Conservation (phyloP, 2,113 vertebrate genomes). For the Laterallus jamaicensis region DNA sequence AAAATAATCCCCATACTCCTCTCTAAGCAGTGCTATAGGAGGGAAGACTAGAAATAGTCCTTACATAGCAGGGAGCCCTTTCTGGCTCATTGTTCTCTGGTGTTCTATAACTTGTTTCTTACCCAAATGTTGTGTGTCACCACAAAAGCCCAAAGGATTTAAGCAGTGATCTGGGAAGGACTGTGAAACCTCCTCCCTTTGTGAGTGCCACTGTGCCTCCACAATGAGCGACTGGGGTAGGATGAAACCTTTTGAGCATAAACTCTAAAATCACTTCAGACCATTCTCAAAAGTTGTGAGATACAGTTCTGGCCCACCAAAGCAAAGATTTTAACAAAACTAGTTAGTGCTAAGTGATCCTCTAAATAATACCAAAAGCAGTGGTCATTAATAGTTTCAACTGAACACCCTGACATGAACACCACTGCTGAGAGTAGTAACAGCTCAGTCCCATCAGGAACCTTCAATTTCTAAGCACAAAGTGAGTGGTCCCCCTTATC, state of each 20-base stretch:
- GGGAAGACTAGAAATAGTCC: not conserved
- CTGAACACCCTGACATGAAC: not conserved
- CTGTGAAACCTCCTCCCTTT: not conserved
- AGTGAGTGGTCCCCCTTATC: not conserved
- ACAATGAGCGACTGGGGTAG: not conserved
- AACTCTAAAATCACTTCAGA: not conserved
- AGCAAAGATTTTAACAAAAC: not conserved
- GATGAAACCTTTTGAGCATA: not conserved
- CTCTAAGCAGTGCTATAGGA: not conserved
- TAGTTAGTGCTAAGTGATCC: not conserved
- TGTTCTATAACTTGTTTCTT: not conserved
- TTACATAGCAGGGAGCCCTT: rapidly evolving
- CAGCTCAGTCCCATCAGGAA: not conserved
- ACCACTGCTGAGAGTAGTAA: not conserved
- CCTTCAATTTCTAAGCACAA: not conserved
- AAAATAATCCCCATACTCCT: not conserved
- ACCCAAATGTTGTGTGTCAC: too few relatives aligned
- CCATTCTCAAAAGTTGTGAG: not conserved
- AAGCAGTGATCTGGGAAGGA: not conserved
- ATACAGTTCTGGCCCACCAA: not conserved
- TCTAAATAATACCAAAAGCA: not conserved
- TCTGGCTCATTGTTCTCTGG: not conserved
- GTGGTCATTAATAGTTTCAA: not conserved
- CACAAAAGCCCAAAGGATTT: not conserved
- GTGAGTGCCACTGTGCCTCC: not conserved